These are phyloP conservation scores for Megamerina dolium DNA, from an alignment of 2,888 invertebrate species.

Conservation along the genomic window DNA sequence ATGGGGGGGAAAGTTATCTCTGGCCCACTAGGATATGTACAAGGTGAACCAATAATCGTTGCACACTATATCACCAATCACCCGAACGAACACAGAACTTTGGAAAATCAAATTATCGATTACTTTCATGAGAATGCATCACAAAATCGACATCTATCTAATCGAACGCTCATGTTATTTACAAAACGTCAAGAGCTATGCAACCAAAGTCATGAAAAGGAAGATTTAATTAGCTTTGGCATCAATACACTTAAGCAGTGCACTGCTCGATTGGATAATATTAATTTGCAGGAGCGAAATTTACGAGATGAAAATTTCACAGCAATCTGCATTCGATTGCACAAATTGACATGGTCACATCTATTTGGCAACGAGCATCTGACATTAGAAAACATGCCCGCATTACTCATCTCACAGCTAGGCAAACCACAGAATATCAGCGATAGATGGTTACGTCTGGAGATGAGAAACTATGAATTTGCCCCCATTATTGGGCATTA, in stretches of 20 bases:
- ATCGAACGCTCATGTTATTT: conserved; percentile 24
- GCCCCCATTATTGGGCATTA: conserved; percentile 29
- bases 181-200: conserved; percentile 19
- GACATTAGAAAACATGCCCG: conserved; percentile 20
- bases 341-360: conserved; percentile 26
- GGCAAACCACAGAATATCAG: conserved; percentile 37
- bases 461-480: conserved; percentile 23
- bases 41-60: conserved; percentile 35
- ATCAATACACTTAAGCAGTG: conserved; percentile 37
- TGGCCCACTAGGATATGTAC: conserved; percentile 41
- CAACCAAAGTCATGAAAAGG: conserved; percentile 6
- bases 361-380: conserved; percentile 20
- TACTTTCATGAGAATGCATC: conserved; percentile 31
- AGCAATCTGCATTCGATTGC: conserved; percentile 34
- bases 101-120: conserved; percentile 23
- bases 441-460: conserved; percentile 34
- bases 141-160: not conserved
- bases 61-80: conserved; percentile 28
- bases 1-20: conserved; percentile 18
- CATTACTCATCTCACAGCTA: conserved; percentile 34
- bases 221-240: conserved; percentile 32
- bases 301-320: conserved; percentile 32
- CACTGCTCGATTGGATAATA: conserved; percentile 25
- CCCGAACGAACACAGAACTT: conserved; percentile 20
- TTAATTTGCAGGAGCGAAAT: conserved; percentile 8